Conservation (phyloP, 92 coral and sea anemone species). For the Chrysogorgia sp. region DNA sequence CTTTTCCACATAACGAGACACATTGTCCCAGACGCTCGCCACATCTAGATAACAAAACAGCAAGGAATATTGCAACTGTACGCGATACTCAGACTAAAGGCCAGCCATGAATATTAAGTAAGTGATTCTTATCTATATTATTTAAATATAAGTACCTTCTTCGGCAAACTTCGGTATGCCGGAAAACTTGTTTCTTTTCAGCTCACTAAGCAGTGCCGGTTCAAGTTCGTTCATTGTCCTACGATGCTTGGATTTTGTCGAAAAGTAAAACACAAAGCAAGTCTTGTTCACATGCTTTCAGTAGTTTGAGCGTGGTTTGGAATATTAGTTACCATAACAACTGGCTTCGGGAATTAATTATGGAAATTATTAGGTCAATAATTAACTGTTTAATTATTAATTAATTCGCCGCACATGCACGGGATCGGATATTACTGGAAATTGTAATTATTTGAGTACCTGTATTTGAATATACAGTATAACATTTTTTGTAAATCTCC, state of each 20-base stretch:
- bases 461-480: no score
- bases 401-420: no score
- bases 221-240: slow-evolving; percentile 82
- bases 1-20: slow-evolving; percentile 78
- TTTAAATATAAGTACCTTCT: slow-evolving; percentile 68
- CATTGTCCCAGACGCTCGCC: slow-evolving; percentile 94
- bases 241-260: background rate
- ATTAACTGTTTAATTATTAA: no score
- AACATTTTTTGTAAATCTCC: no score
- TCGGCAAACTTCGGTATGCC: slow-evolving; percentile 92
- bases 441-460: no score
- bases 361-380: background rate
- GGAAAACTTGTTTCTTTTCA: slow-evolving; percentile 86
- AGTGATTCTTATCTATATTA: background rate
- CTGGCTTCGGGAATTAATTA: background rate
- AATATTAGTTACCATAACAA: background rate
- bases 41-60: slow-evolving; percentile 63
- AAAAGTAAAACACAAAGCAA: background rate
- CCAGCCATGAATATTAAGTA: background rate
- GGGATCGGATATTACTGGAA: no score
- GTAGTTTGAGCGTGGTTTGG: background rate
- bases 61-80: background rate
- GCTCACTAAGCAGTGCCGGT: slow-evolving; percentile 83
- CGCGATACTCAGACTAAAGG: background rate
- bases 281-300: slow-evolving; percentile 7